Evolutionary conservation across 2,797 vertebrate genomes (phyloP).

Genomic region (Ataeniobius toweri): DNA sequence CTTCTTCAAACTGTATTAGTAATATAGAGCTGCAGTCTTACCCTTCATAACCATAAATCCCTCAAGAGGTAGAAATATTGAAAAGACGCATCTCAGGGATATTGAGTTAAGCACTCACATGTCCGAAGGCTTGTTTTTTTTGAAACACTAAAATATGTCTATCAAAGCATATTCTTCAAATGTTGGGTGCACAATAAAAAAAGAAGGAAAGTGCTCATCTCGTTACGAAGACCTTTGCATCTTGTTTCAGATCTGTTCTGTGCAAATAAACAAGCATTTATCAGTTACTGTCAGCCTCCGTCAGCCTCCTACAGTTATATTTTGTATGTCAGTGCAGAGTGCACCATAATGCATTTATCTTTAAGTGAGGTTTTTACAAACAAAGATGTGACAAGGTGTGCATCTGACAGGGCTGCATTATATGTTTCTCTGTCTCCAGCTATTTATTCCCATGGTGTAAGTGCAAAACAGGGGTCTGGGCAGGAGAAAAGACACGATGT

Average conservation of each 20-base stretch:
- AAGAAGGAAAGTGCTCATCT: background rate
- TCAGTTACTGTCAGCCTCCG: background rate
- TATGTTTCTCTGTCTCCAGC: background rate
- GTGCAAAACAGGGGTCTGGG: background rate
- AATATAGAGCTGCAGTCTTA: constrained; percentile 44
- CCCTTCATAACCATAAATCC: constrained; percentile 62
- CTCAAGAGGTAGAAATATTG: constrained; percentile 50
- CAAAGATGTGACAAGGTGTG: background rate
- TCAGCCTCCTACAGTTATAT: background rate
- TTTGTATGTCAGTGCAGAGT: constrained; percentile 9
- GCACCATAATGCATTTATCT: constrained; percentile 14
- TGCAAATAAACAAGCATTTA: constrained; percentile 9
- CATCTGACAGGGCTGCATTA: constrained; percentile 6
- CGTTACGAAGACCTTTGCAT: background rate
- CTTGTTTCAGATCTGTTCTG: constrained; percentile 13
- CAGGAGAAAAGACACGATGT: background rate
- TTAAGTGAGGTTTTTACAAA: constrained; percentile 9
- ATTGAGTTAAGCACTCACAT: constrained; percentile 39
- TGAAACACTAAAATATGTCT: constrained; percentile 26
- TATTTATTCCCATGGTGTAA: background rate
- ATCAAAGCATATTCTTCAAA: constrained; percentile 21
- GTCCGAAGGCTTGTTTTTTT: constrained; percentile 24
- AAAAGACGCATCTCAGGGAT: constrained; percentile 54
- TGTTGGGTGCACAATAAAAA: background rate
- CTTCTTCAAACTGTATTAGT: constrained; percentile 44